Percentiles rank a stretch among this genome's conserved stretches.
phyloP scores from a whole-genome alignment of 2,888 invertebrate genomes.

The Hypena proboscidalis region DNA sequence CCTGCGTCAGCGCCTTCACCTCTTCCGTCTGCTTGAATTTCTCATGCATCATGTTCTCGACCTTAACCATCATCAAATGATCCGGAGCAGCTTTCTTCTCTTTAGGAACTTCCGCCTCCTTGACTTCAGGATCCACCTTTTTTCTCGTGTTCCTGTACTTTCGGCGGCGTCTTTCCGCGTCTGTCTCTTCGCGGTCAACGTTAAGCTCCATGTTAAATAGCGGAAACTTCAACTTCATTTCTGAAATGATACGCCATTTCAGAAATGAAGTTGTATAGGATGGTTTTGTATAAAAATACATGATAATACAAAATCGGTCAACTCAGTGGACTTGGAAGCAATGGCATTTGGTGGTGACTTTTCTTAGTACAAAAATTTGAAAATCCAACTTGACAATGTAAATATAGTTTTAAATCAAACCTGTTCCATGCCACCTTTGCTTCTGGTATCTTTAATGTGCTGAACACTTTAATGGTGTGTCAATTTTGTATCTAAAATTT shows the following conservation, averaged over 20 bases:
- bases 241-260: conserved; percentile 77
- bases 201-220: conserved; percentile 93
- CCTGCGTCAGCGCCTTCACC: conserved; percentile 98
- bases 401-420: too few relatives aligned
- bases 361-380: too few relatives aligned
- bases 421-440: too few relatives aligned
- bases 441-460: too few relatives aligned
- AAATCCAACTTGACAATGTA: too few relatives aligned
- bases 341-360: too few relatives aligned
- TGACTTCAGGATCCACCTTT: conserved; percentile 38
- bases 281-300: neutral
- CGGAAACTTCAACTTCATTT: conserved; percentile 93
- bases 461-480: too few relatives aligned
- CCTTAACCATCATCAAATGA: conserved; percentile 95
- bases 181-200: conserved; percentile 91
- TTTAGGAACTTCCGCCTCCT: conserved; percentile 37
- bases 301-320: neutral
- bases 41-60: conserved; percentile 95
- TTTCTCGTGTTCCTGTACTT: conserved; percentile 73
- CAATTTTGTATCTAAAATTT: too few relatives aligned
- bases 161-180: conserved; percentile 84
- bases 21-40: conserved; percentile 96
- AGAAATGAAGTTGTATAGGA: conserved; percentile 65
- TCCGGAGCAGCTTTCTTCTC: conserved; percentile 61
- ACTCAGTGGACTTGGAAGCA: too few relatives aligned